Evolutionary conservation across 2,797 vertebrate species (phyloP).

Genomic region (Pachyuromys duprasi): DNA sequence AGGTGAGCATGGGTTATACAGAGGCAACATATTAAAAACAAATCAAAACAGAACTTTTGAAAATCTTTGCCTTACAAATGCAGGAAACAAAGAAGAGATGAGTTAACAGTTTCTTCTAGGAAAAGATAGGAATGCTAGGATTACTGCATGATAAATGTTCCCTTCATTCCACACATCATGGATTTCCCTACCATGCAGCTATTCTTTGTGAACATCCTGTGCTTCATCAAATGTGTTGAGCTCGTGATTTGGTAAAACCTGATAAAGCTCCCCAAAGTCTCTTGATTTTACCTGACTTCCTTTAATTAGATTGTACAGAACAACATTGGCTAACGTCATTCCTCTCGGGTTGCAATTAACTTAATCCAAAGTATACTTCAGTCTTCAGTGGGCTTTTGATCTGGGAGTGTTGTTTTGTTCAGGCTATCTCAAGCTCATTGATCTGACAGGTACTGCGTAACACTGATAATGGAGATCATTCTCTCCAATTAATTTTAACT

Average conservation of each 20-base stretch:
- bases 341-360: constrained; percentile 56
- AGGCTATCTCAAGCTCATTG: constrained; percentile 21
- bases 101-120: not conserved
- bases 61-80: not conserved
- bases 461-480: constrained; percentile 17
- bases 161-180: not conserved
- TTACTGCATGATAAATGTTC: not conserved
- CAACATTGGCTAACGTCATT: not conserved
- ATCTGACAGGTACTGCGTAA: not conserved
- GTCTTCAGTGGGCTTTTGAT: constrained; percentile 53
- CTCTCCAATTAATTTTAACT: constrained; percentile 48
- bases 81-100: not conserved
- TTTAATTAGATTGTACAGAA: constrained; percentile 30
- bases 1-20: not conserved
- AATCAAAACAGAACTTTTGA: not conserved
- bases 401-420: not conserved
- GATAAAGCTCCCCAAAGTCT: not conserved
- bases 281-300: constrained; percentile 11
- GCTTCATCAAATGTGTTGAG: constrained; percentile 8
- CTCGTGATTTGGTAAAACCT: not conserved
- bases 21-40: not conserved
- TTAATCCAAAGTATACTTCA: constrained; percentile 54
- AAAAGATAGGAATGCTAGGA: not conserved
- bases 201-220: not conserved
- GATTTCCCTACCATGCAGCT: not conserved